Evolutionary conservation across 2,888 invertebrate species (phyloP).

Genomic region (Cheilosia vernalis): DNA sequence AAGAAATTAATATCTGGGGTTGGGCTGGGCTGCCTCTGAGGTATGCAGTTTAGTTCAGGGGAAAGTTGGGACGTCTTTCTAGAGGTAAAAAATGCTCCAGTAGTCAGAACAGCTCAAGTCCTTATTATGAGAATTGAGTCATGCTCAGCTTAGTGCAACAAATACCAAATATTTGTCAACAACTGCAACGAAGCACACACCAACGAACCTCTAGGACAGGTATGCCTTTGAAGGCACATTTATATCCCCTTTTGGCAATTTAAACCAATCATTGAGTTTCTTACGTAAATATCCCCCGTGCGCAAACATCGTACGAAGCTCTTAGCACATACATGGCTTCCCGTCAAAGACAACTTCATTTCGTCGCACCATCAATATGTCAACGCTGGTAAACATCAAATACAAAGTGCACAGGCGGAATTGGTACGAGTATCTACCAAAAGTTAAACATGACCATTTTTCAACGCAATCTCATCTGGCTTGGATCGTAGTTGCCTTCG

Average conservation of each 20-base stretch:
- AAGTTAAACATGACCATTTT: conserved; percentile 68
- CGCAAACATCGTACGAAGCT: conserved; percentile 43
- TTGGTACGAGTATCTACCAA: conserved; percentile 7
- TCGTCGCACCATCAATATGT: conserved; percentile 72
- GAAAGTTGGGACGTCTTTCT: too few relatives aligned
- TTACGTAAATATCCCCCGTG: conserved; percentile 55
- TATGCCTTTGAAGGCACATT: conserved; percentile 26
- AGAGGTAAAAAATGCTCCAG: too few relatives aligned
- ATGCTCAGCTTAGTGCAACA: conserved; percentile 20
- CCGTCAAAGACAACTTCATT: conserved; percentile 70
- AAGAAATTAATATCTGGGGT: too few relatives aligned
- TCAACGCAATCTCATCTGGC: conserved; percentile 58
- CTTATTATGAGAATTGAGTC: conserved; percentile 12
- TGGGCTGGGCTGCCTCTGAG: too few relatives aligned
- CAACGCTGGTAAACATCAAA: conserved; percentile 71
- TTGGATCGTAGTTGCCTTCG: conserved; percentile 16
- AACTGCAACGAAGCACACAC: conserved; percentile 14
- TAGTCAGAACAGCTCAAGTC: too few relatives aligned
- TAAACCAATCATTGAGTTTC: conserved; percentile 67
- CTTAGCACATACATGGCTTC: conserved; percentile 37
- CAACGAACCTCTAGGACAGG: neutral
- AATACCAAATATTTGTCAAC: conserved; percentile 26
- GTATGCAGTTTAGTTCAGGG: too few relatives aligned
- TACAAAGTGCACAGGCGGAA: conserved; percentile 55
- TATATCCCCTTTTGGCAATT: conserved; percentile 61